Base-by-base conservation (phyloP, 2,797 vertebrate species). In the Acropternis orthonyx region DNA sequence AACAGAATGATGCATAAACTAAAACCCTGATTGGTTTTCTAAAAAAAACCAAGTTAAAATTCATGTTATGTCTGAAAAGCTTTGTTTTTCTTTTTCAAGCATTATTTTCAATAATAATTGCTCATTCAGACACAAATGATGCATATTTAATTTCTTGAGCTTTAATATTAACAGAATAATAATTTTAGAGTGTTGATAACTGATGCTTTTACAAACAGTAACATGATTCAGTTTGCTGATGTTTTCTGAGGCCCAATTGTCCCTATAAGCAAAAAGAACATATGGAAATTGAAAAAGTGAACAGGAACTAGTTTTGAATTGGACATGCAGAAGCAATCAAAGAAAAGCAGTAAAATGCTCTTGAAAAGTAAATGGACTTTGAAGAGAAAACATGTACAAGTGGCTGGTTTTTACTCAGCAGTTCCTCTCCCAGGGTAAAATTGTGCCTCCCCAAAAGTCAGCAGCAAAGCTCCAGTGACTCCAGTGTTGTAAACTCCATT, bases 1-100 rank as follows among this genome's bases (percentile, higher is more conserved):
- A 96, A 67, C 69, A 58, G 82, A 92, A 90, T 96, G 96, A 98
- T 97, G 97, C 97, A 97, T 96, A 98, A 96, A 97, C 94, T 93
- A 96, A 96, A 96, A 92, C 96, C 88, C 94, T 68, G 97, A 97
- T 97, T 96, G 92, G 87, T 96, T 97, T 97, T 96, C 56, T 82
- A 79, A 89, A 93, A 97, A 94, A 92, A 89, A 62, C 17, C 5
- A 52, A 95, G 88, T 93, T 96, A 97, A 97, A 97, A 96, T 96
- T 97, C 94, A 74, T 95, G 92, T 92, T 97, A 88, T 68, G 77
- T 95, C 95, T 96, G 79, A 83, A 94, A 94, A 96, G 93, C 46
- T 94, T 96, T 97, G 95, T 52, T 94, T 97, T 97, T 93, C 92
- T 85, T 96, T 94, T 97, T 92, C 87, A 95, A 93, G 93, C 76